Evolutionary conservation across 2,888 invertebrate genomes (phyloP), one percentile per base, ranked within the genome.

Genomic region (Drosophila lutescens): DNA sequence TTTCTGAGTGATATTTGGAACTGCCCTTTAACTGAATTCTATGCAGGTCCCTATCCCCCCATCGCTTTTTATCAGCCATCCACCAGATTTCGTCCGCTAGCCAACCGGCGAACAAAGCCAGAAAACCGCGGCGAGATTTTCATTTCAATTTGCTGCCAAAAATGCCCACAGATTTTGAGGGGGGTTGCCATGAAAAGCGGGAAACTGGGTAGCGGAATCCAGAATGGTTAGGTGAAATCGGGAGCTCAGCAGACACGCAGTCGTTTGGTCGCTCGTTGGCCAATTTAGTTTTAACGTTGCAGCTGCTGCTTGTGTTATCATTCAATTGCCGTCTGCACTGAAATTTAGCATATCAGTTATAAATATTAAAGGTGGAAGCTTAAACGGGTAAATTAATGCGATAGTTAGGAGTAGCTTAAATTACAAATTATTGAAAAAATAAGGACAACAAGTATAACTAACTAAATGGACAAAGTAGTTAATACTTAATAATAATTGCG

Each of bases 281-380:
- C 86, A 82, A 82, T 86, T 86, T 77, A 68, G 69, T 72, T 77
- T 66, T 62, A 80, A 83, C 75, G 76, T 55, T 57, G 69, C 57
- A 41, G 59, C 55, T 44, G 69, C 32, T 57, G 68, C 40, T 69
- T 75, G 60, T 74, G 73, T 72, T 77, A 83, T 86, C 84, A 86
- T 86, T 82, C 80, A 80, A 86, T 86, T 82, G 83, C 68, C 51
- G 71, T 69, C 73, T 74, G 65, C 75, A 78, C 71, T 78, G 76
- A 44, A 77, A 73, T 67, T 80, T 77, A 69, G 76, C 76, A 84
- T 79, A 67, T 65, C 73, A 76, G 76, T 17, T 47, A 32, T 2
- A 30, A 1, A 32, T 3, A 32, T 34, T 49, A 34, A 12, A 12
- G 20, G 12, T 49, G 32, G 1, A 1, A 30, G 10, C 10, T 41